Conservation (phyloP, 1,140 invertebrate species). For the Apis laboriosa region DNA sequence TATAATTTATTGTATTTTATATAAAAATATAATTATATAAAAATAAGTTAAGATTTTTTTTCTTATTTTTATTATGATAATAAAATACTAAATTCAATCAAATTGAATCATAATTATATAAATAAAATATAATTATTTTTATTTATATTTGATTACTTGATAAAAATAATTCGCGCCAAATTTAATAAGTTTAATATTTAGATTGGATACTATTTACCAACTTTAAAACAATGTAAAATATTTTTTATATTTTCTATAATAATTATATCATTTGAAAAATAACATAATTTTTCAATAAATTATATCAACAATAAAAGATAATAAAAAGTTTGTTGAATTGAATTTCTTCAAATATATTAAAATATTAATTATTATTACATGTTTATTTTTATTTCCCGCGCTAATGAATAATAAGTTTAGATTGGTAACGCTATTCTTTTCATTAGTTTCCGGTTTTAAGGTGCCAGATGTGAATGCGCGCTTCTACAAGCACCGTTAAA, state of each 20-base stretch:
- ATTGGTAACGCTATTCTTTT: constrained; percentile 23
- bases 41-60: not conserved
- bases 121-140: too few species aligned
- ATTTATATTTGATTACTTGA: not conserved
- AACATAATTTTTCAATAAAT: not conserved
- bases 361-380: not conserved
- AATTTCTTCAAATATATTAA: not conserved
- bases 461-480: constrained; percentile 64
- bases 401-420: constrained; percentile 5
- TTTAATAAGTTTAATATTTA: not conserved
- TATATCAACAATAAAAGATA: not conserved
- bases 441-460: constrained; percentile 41
- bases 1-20: too few species aligned
- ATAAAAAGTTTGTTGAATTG: not conserved
- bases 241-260: too few species aligned
- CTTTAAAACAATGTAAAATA: not conserved
- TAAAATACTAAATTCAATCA: too few species aligned
- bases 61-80: not conserved
- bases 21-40: too few species aligned
- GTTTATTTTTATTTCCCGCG: constrained; percentile 19
- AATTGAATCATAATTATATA: too few species aligned
- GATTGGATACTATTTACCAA: constrained; percentile 27
- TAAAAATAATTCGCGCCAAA: constrained; percentile 28
- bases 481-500: constrained; percentile 61
- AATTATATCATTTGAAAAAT: rapidly evolving